Evolutionary conservation across 2,888 invertebrate genomes (phyloP), one percentile per base, ranked within the genome.

Genomic region (Eristalinus sepulchralis): DNA sequence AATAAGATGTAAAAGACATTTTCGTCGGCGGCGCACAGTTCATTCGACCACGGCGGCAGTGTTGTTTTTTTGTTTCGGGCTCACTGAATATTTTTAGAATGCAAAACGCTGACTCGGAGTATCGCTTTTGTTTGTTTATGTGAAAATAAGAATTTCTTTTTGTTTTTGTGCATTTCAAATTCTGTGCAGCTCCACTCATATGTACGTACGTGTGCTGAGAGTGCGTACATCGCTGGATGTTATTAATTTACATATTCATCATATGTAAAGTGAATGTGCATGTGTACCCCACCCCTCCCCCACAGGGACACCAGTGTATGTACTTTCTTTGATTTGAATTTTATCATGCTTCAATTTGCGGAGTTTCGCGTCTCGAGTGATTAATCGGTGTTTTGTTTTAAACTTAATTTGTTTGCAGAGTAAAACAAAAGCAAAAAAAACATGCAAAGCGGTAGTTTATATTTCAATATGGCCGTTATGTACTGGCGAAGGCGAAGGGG

Each of bases 41-140:
- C 83, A 68, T 78, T 79, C 57, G 59, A 62, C 60, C n/a, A 71
- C 77, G 64, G 64, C 62, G 67, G 67, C 78, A 83, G 78, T 73
- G 73, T 73, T 62, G 73, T 64, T 34, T 62, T 55, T 11, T 66
- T 67, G 57, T 83, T n/a, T 76, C 59, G 17, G 47, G 66, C 66
- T 62, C 71, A 47, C 67, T 72, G 34, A 73, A 79, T 83, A 83
- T 83, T 83, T 83, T 73, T 83, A 83, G 83, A 83, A 83, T 78
- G 78, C 78, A 79, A 79, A 83, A 83, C 83, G 82, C 77, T 83
- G 82, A 83, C 82, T 82, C 76, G 67, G 78, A 68, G 78, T 79
- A 72, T 83, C 73, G 68, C 83, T 79, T 79, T 83, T 79, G 78
- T 83, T 83, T 79, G 78, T 79, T 79, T 73, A 73, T 83, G 57